phyloP scores from a whole-genome alignment of 2,888 invertebrate species.

The Synanthedon myopaeformis region DNA sequence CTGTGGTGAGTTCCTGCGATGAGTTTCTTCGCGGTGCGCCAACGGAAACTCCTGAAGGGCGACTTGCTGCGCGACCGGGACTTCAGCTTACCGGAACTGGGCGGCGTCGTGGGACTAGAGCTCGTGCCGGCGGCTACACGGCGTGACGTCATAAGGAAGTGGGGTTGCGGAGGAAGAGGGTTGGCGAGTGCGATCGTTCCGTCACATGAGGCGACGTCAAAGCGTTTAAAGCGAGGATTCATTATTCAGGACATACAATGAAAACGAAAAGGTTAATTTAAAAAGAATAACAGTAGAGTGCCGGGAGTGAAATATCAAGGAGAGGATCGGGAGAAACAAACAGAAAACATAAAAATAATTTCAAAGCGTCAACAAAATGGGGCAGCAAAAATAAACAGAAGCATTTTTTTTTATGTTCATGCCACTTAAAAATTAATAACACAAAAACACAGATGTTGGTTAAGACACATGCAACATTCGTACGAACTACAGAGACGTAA shows the following conservation, averaged over 20 bases:
- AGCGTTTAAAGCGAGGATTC: neutral
- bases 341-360: conserved; percentile 43
- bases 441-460: conserved; percentile 49
- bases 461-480: conserved; percentile 10
- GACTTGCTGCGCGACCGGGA: conserved; percentile 93
- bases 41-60: conserved; percentile 92
- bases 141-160: too few species aligned
- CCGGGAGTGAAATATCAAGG: conserved; percentile 7
- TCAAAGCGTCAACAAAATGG: conserved; percentile 61
- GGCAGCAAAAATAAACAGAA: conserved; percentile 50
- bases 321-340: conserved; percentile 26
- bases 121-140: conserved; percentile 49
- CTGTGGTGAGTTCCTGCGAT: conserved; percentile 78
- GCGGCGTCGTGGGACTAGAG: conserved; percentile 54
- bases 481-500: conserved; percentile 9
- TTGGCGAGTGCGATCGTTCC: neutral
- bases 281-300: conserved; percentile 4
- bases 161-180: neutral
- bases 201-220: too few species aligned
- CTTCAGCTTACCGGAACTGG: conserved; percentile 77
- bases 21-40: conserved; percentile 83
- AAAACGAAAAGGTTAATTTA: neutral
- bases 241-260: conserved; percentile 5
- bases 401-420: conserved; percentile 26
- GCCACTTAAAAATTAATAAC: conserved; percentile 11